Percentiles rank a stretch among this genome's conserved stretches.
Evolutionary conservation across 2,888 invertebrate genomes (phyloP).

Genomic region (Odontothrips loti): DNA sequence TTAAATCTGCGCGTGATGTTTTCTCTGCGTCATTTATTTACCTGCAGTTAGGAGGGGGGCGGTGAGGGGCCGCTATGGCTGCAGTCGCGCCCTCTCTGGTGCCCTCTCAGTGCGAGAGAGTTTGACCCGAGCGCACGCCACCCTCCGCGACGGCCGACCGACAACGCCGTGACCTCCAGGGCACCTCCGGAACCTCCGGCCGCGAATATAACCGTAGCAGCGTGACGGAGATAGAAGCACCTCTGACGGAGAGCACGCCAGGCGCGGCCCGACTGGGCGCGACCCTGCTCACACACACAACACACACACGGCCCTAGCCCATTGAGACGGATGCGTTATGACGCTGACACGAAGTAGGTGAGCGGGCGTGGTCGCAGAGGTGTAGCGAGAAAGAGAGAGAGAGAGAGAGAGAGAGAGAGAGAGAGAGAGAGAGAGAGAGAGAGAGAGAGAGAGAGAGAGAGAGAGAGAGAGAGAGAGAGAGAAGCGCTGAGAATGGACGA

Average conservation of each 20-base stretch:
- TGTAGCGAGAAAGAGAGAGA: background rate
- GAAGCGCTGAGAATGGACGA: too few species aligned
- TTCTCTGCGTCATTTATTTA: too few species aligned
- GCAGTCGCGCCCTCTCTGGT: too few species aligned
- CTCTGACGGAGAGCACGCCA: background rate
- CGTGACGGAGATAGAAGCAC: background rate
- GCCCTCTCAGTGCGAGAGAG: too few species aligned
- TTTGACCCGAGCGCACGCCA: too few species aligned
- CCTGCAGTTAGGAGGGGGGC: too few species aligned
- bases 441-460: background rate
- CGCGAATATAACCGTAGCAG: background rate
- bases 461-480: background rate
- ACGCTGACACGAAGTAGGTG: constrained; percentile 25
- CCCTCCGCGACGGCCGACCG: too few species aligned
- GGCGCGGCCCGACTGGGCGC: background rate
- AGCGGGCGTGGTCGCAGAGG: background rate
- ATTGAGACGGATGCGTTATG: constrained; percentile 18
- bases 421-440: background rate
- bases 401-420: constrained; percentile 1
- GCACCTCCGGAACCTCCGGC: too few species aligned
- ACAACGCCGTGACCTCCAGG: too few species aligned
- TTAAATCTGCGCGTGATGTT: too few species aligned
- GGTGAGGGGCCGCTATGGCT: too few species aligned
- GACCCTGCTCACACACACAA: background rate
- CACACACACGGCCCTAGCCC: background rate